phyloP scores from a whole-genome alignment of 2,888 invertebrate genomes.

The Mactromeris polynyma region DNA sequence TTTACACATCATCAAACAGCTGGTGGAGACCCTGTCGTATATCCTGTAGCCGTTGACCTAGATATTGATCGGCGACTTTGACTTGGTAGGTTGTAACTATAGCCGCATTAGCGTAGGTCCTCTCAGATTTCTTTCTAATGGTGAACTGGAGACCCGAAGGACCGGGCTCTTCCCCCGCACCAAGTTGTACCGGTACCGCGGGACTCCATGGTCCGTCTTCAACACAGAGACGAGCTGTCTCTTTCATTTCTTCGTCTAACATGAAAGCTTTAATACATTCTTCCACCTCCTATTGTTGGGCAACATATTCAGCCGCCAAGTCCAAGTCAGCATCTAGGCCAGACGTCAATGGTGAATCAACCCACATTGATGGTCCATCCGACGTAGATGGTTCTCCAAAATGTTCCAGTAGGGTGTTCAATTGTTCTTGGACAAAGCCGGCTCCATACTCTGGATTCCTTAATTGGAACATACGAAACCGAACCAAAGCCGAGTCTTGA shows the following conservation, averaged over 20 bases:
- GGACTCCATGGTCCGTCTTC: slow-evolving; percentile 40
- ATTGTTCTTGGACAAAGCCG: not conserved
- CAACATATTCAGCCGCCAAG: too few relatives aligned
- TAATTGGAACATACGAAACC: slow-evolving; percentile 26
- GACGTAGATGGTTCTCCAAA: too few relatives aligned
- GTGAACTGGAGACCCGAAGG: slow-evolving; percentile 32
- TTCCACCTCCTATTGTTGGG: too few relatives aligned
- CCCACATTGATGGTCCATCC: too few relatives aligned
- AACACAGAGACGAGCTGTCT: slow-evolving; percentile 13
- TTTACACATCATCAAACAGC: slow-evolving; percentile 45
- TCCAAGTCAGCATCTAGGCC: too few relatives aligned
- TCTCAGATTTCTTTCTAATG: slow-evolving; percentile 36
- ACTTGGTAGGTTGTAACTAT: slow-evolving; percentile 49
- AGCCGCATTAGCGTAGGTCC: slow-evolving; percentile 44
- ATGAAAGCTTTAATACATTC: slow-evolving; percentile 25
- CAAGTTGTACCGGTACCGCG: not conserved
- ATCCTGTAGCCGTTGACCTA: slow-evolving; percentile 36
- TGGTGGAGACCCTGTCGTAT: slow-evolving; percentile 31
- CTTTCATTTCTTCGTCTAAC: slow-evolving; percentile 52
- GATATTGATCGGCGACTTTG: slow-evolving; percentile 34
- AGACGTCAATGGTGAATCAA: not conserved
- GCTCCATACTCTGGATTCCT: not conserved
- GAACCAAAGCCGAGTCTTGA: slow-evolving; percentile 12
- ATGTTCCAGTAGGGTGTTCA: too few relatives aligned
- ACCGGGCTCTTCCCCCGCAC: not conserved